Base-by-base conservation (phyloP, 2,113 vertebrate species). In the Phalacrocorax aristotelis region DNA sequence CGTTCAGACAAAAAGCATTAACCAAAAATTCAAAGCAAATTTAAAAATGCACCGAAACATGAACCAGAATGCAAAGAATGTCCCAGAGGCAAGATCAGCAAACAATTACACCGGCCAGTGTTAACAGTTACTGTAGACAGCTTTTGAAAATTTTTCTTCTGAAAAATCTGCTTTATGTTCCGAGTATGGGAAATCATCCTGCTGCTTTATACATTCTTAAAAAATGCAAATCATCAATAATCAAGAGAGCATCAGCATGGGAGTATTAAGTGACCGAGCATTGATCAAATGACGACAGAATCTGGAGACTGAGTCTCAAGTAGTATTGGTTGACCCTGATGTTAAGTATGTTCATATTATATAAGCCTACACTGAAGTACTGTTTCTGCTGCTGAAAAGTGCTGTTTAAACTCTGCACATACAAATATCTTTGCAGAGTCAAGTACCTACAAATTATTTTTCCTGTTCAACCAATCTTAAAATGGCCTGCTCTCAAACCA, bases 271-370 rank as follows among this genome's bases (percentile, higher is more conserved):
- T 89, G 79, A 80, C 78, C 54, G 42, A 95, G 87, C 90, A 95
- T 23, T 96, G 90, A 93, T 90, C 87, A 83, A 95, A 94, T 61
- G 78, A 87, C 9, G 49, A 83, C 87, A 96, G 91, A 96, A 89
- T 83, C 91, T 94, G 79, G 76, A 97, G 78, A 82, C 89, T 46
- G 82, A 91, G 79, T 51, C 70, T 95, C 75, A 55, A 92, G 89
- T 81, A 84, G 55, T 61, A 60, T 15, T 76, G 86, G 80, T 27
- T 83, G 82, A 95, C 69, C 89, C 87, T 65, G 36, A 54, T 91
- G 87, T 93, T 95, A 94, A 96, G 90, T 78, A 72, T 89, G 84
- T 72, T 95, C 85, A 46, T 52, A 86, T 97, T 97, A 95, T 84
- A 91, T 92, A 95, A 97, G 82, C 75, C 74, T 74, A 40, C 52